phyloP scores from a whole-genome alignment of 2,113 vertebrate genomes.

The Callipepla squamata region DNA sequence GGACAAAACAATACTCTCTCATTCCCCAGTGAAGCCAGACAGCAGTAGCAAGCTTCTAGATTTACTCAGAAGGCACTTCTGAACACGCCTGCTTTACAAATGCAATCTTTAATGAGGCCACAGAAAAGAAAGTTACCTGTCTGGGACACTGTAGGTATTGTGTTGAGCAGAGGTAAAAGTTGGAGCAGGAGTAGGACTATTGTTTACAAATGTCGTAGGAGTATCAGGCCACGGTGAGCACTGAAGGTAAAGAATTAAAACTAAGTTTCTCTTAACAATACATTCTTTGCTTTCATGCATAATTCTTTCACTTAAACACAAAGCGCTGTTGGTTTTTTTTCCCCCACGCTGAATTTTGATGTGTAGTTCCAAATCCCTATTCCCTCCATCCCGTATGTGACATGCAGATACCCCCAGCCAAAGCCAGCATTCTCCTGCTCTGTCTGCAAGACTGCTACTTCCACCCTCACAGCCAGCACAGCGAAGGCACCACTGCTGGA shows the following conservation, averaged over 20 bases:
- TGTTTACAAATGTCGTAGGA: slow-evolving; percentile 85
- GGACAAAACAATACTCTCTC: neutral
- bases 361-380: neutral
- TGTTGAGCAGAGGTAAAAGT: slow-evolving; percentile 85
- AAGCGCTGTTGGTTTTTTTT: neutral
- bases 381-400: neutral
- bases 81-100: neutral
- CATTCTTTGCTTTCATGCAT: neutral
- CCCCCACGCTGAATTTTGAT: neutral
- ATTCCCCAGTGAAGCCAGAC: neutral
- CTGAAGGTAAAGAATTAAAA: slow-evolving; percentile 72
- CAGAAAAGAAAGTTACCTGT: slow-evolving; percentile 81
- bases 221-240: slow-evolving; percentile 92
- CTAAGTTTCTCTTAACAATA: neutral
- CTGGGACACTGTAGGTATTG: slow-evolving; percentile 87
- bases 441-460: neutral
- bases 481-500: neutral
- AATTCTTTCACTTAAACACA: neutral
- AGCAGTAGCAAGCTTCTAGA: neutral
- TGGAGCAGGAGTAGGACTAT: slow-evolving; percentile 86
- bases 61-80: neutral
- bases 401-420: slow-evolving; percentile 21
- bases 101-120: neutral
- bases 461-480: neutral
- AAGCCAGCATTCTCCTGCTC: neutral